Evolutionary conservation across 2,797 vertebrate species (phyloP).

Genomic region (Nannoperca obscura): DNA sequence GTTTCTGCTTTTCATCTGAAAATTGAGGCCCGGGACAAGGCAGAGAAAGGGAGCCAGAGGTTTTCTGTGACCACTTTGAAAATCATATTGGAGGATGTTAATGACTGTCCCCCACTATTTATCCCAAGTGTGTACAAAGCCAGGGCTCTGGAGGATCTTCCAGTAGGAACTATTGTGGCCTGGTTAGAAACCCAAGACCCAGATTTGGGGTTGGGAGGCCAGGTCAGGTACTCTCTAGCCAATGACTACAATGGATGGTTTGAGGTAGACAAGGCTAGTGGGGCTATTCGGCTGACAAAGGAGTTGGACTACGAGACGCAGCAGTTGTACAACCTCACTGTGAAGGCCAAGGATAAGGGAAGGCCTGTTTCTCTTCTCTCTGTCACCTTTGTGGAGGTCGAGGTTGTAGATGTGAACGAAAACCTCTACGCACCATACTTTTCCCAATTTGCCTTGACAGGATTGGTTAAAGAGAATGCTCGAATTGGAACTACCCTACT

Average conservation of each 20-base stretch:
- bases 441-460: slow-evolving; percentile 90
- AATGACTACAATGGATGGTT: slow-evolving; percentile 94
- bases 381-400: slow-evolving; percentile 94
- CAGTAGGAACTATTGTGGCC: slow-evolving; percentile 93
- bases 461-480: slow-evolving; percentile 93
- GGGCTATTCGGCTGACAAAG: slow-evolving; percentile 92
- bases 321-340: slow-evolving; percentile 96
- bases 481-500: slow-evolving; percentile 93
- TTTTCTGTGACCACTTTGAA: slow-evolving; percentile 90
- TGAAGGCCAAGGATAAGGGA: slow-evolving; percentile 96
- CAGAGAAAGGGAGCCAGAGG: slow-evolving; percentile 88
- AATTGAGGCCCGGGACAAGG: slow-evolving; percentile 94
- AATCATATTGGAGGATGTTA: slow-evolving; percentile 93
- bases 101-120: slow-evolving; percentile 95
- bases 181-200: slow-evolving; percentile 97
- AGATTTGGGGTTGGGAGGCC: slow-evolving; percentile 93
- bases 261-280: slow-evolving; percentile 93
- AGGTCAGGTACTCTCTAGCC: slow-evolving; percentile 93
- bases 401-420: slow-evolving; percentile 98
- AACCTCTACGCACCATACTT: slow-evolving; percentile 96
- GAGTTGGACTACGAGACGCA: slow-evolving; percentile 96
- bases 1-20: slow-evolving; percentile 90
- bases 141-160: slow-evolving; percentile 94
- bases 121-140: slow-evolving; percentile 92
- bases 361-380: slow-evolving; percentile 94